Evolutionary conservation across 2,797 vertebrate genomes (phyloP), one percentile per base, ranked within the genome.

Genomic region (Thripadectes ignobilis): DNA sequence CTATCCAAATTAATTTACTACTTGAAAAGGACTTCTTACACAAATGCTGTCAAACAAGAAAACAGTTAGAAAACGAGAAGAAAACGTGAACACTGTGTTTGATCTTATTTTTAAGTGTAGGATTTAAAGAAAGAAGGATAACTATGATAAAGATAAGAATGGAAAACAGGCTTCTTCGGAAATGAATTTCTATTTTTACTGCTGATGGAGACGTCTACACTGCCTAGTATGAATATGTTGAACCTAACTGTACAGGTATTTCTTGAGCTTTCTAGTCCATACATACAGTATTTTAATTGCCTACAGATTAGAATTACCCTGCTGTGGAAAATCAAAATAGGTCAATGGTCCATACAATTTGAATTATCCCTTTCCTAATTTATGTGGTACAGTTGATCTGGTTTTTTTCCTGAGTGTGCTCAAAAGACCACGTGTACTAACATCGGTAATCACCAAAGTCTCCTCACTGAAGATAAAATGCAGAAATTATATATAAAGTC

Each of bases 1-100:
- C 95, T 96, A 92, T 93, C 91, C 92, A 97, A 97, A 98, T 97
- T 97, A 97, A 97, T 97, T 97, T 97, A 97, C 93, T 97, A 96
- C 95, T 97, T 97, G 94, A 97, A 97, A 97, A 97, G 94, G 95
- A 96, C 91, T 96, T 95, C 91, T 95, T 94, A 84, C 49, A 90
- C 17, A 51, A 96, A 94, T 45, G 41, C 91, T 95, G 94, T 95
- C 96, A 90, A 94, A 96, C 52, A 87, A 80, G 65, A 93, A 91
- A 94, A 93, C 74, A 90, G 93, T 85, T 85, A 89, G 61, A 36
- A 93, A 96, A 96, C 4, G 14, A 92, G 92, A 93, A 96, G 91
- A 95, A 97, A 94, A 95, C 1, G 2, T 30, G 21, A 95, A 95
- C 34, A 32, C 19, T 24, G 49, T 38, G 8, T 97, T 93, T 95